Evolutionary conservation across 1,140 invertebrate species (phyloP).

Genomic region (Thalassaphorura encarpata): DNA sequence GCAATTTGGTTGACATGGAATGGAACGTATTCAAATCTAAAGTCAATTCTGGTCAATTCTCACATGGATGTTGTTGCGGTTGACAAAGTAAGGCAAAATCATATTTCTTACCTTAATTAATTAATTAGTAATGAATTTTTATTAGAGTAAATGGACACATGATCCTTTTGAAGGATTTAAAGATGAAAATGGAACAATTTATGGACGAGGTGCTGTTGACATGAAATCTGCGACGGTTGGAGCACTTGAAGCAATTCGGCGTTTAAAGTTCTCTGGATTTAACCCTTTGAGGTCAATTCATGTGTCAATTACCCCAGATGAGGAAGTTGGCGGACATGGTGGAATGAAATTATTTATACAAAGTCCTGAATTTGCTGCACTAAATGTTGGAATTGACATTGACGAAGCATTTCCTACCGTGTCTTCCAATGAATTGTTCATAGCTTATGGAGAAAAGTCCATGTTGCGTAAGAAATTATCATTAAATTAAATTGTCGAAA

Average conservation of each 20-base stretch:
- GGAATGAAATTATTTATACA: constrained; percentile 76
- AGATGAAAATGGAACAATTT: constrained; percentile 67
- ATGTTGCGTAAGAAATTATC: constrained; percentile 49
- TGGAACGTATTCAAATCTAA: constrained; percentile 44
- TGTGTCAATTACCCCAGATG: constrained; percentile 43
- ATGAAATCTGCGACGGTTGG: constrained; percentile 73
- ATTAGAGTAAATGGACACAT: constrained; percentile 63
- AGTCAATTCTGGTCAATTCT: constrained; percentile 74
- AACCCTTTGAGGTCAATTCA: constrained; percentile 38
- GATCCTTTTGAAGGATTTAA: constrained; percentile 66
- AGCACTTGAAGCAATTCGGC: constrained; percentile 64
- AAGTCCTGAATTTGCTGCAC: constrained; percentile 59
- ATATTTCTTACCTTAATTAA: neutral
- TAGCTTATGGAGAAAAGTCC: constrained; percentile 65
- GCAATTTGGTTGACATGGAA: constrained; percentile 71
- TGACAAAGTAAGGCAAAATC: neutral
- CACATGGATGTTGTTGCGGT: constrained; percentile 51
- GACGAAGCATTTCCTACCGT: constrained; percentile 78
- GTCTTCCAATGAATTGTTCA: constrained; percentile 48
- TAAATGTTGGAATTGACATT: constrained; percentile 81
- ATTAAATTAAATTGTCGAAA: neutral
- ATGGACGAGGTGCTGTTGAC: constrained; percentile 67
- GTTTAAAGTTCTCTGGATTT: constrained; percentile 48
- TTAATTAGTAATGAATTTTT: neutral
- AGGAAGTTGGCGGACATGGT: constrained; percentile 74